Evolutionary conservation across 2,797 vertebrate species (phyloP), one percentile per base, ranked within the genome.

Genomic region (Fistularia tabacaria): DNA sequence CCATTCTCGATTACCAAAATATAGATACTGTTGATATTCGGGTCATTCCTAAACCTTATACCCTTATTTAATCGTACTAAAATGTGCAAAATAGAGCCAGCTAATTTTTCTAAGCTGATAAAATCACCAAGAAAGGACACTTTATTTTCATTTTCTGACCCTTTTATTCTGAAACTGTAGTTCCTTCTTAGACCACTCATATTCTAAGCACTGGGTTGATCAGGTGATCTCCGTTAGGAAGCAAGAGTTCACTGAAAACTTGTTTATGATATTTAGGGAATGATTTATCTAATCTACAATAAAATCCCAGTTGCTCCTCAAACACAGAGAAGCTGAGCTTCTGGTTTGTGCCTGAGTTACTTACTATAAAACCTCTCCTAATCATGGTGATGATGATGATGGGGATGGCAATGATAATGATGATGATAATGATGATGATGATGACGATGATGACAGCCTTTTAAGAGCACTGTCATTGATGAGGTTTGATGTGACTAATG

Each of bases 401-500:
- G n/a, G n/a, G n/a, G n/a, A n/a, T n/a, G n/a, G n/a, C n/a, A n/a
- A n/a, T n/a, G n/a, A n/a, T n/a, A n/a, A n/a, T n/a, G n/a, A n/a
- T n/a, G n/a, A n/a, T n/a, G n/a, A n/a, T n/a, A n/a, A n/a, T n/a
- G n/a, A n/a, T n/a, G n/a, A n/a, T n/a, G n/a, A n/a, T n/a, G 61
- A 44, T 44, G 64, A 45, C 51, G 60, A 44, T 42, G 66, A 61
- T 44, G 57, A 65, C 56, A 57, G 60, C 64, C 73, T 75, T 75
- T 82, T 51, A 54, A 62, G 54, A 45, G 51, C 51, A 12, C 59
- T 64, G 62, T 84, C 80, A 85, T 82, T 81, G 73, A 86, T 86
- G 81, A 78, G 58, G 80, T 81, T 77, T 79, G 77, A 81, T 81
- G 68, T 71, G 80, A 79, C 66, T 55, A 48, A 11, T 3, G 56